Evolutionary conservation across 2,797 vertebrate genomes (phyloP).

Genomic region (Atherinosoma microstoma): DNA sequence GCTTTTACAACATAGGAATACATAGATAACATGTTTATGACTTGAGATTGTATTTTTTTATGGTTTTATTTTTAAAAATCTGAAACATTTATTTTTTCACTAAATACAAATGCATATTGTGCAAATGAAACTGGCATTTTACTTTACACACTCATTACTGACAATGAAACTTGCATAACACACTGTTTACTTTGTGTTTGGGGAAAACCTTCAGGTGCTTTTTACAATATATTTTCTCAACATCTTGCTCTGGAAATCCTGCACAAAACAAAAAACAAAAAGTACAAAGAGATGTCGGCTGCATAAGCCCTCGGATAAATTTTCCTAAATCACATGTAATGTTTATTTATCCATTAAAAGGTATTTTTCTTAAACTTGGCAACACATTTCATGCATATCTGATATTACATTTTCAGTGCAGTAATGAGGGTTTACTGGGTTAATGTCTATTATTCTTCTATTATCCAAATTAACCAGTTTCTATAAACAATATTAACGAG

Average conservation of each 20-base stretch:
- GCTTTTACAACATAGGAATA: not conserved
- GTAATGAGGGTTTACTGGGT: not conserved
- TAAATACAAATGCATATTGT: not conserved
- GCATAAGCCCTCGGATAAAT: too few relatives aligned
- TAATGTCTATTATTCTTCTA: not conserved
- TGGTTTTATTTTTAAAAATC: not conserved
- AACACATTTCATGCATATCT: not conserved
- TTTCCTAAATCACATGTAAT: too few relatives aligned
- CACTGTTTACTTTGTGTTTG: too few relatives aligned
- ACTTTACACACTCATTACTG: too few relatives aligned
- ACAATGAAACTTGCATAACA: too few relatives aligned
- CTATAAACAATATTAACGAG: not conserved
- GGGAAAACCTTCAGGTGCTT: not conserved
- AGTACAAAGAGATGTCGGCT: too few relatives aligned
- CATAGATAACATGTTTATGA: not conserved
- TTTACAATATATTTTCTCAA: not conserved
- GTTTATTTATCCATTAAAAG: too few relatives aligned
- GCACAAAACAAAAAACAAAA: not conserved
- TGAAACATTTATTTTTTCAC: not conserved
- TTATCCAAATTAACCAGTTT: not conserved
- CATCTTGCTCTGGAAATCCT: not conserved
- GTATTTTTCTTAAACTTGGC: not conserved
- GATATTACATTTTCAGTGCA: not conserved
- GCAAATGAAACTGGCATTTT: too few relatives aligned
- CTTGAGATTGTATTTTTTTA: not conserved